Evolutionary conservation across 2,797 vertebrate species (phyloP).

Genomic region (Harpagifer antarcticus): DNA sequence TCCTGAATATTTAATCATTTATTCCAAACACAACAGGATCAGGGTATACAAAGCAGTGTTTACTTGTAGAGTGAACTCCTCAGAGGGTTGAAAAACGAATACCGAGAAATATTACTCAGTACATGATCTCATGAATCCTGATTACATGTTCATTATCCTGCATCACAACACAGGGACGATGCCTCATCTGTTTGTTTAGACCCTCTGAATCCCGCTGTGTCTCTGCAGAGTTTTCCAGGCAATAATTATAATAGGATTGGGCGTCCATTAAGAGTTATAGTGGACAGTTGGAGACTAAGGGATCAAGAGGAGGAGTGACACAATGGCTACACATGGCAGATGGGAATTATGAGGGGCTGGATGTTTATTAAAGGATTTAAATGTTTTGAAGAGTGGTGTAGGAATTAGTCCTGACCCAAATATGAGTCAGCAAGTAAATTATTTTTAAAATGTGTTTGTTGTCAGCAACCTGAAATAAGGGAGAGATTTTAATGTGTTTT

Average conservation of each 20-base stretch:
- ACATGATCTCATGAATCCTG: background rate
- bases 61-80: background rate
- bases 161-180: conserved; percentile 1
- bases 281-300: conserved; percentile 55
- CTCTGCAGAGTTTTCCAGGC: conserved; percentile 72
- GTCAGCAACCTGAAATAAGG: too few relatives aligned
- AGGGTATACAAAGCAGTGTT: background rate
- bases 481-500: too few relatives aligned
- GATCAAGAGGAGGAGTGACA: conserved; percentile 47
- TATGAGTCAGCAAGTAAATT: too few relatives aligned
- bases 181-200: conserved; percentile 19
- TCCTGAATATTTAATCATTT: background rate
- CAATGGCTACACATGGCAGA: conserved; percentile 51
- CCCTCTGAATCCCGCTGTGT: conserved; percentile 21
- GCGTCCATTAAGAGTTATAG: conserved; percentile 64
- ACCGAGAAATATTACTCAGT: conserved; percentile 7
- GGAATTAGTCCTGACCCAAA: too few relatives aligned
- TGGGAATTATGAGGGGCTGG: conserved; percentile 38
- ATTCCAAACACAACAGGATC: background rate
- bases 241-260: conserved; percentile 70
- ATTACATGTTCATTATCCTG: conserved; percentile 7
- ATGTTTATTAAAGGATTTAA: too few relatives aligned
- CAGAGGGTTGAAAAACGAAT: background rate
- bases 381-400: too few relatives aligned
- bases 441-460: too few relatives aligned